Evolutionary conservation across 2,888 invertebrate genomes (phyloP), one percentile per base, ranked within the genome.

Genomic region (Parasteatoda lunata): DNA sequence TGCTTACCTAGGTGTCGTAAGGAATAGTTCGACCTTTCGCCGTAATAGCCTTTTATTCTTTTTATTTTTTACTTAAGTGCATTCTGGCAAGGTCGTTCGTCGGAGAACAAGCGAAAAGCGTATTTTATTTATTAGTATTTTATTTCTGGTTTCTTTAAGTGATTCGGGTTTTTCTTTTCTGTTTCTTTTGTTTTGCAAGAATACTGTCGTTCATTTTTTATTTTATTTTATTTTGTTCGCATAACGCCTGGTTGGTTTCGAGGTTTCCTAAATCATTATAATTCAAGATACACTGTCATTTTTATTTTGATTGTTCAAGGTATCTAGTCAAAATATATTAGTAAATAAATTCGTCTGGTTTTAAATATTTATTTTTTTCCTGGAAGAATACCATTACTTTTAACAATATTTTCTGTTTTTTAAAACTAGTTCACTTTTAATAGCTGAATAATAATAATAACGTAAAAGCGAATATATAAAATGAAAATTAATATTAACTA

Each of bases 211-310:
- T 59, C 51, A 48, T n/a, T 70, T 70, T 78, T 52, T 78, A 30
- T 69, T 48, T 52, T 49, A n/a, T 66, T 47, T 69, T 68, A 48
- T 68, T 51, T 78, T 59, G 69, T n/a, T 47, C 51, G 15, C 13
- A 52, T 15, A 47, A 77, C 69, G 78, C 78, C 70, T 54, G 70
- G 70, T n/a, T 78, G 78, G 47, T 11, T 54, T 78, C 78, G 78
- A 78, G 70, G 78, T 68, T 77, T 59, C n/a, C 8, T 59, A 59
- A 13, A 59, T 59, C 59, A 59, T 59, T 59, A 59, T 59, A 9
- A 59, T 59, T 13, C n/a, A 30, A 30, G 30, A 30, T 30, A 30
- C 59, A 7, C 11, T 11, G 59, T 9, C n/a, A 59, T 59, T 59
- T 59, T 59, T 13, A 59, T 59, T 59, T n/a, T n/a, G 59, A 59